phyloP scores from a whole-genome alignment of 2,113 vertebrate genomes.

The Dendrocopos noguchii region DNA sequence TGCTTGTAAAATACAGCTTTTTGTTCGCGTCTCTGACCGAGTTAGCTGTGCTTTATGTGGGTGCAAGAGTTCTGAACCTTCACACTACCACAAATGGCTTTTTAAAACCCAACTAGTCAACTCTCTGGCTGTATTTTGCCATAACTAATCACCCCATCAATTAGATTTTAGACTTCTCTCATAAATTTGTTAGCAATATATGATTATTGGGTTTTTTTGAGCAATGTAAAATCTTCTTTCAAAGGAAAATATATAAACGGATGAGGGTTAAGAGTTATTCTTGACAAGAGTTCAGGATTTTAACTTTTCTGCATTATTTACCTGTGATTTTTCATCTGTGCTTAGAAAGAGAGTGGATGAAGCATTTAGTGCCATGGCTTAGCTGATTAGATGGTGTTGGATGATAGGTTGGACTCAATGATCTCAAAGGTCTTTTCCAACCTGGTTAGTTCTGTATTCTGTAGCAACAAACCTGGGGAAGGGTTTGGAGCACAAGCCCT shows the following conservation, averaged over 20 bases:
- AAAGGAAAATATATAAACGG: background rate
- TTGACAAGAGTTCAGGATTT: background rate
- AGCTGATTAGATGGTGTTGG: no score
- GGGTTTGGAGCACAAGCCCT: no score
- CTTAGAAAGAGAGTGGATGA: no score
- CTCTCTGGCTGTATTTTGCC: background rate
- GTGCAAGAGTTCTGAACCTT: no score
- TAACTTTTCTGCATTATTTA: conserved; percentile 23
- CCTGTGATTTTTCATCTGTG: background rate
- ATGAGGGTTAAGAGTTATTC: background rate
- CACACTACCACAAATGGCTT: background rate
- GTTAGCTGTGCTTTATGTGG: no score
- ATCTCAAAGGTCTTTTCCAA: no score
- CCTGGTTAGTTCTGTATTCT: no score
- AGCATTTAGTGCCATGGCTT: no score
- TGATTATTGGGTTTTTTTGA: background rate
- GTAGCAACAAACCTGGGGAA: no score
- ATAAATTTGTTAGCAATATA: background rate
- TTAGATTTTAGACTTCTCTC: background rate
- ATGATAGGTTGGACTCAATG: no score
- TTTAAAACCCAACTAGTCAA: background rate
- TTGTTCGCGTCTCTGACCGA: no score
- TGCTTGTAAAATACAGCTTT: no score
- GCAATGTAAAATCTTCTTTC: background rate
- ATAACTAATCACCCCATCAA: background rate